Evolutionary conservation across 1,140 invertebrate genomes (phyloP), one percentile per base, ranked within the genome.

Genomic region (Drosophila eugracilis): DNA sequence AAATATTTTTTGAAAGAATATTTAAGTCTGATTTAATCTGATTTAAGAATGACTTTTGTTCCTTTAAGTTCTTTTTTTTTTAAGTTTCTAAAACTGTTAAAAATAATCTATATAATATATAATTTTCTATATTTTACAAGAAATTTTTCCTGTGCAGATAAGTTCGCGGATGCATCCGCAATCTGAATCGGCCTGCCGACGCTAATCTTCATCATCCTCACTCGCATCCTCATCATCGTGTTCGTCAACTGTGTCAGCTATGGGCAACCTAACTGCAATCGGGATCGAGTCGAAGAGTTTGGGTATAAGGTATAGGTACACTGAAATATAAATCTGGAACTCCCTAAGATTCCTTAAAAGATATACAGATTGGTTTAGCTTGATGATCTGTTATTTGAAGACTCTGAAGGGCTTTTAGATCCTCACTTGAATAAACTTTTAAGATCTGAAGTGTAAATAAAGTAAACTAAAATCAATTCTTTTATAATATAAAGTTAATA

Each of bases 161-260:
- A 67, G 57, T 60, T 62, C 41, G 81, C 72, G 66, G 70, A 78
- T 86, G 81, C 81, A 81, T 88, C 81, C 79, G 78, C 74, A 88
- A 86, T 86, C 83, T 86, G 78, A 88, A 83, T 88, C 83, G 65
- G 63, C 78, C 76, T 50, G 74, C 59, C 69, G 54, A 67, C 75
- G 83, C 83, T 88, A 78, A 88, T 88, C 83, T 83, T 86, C 83
- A 86, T 86, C 78, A 86, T 89, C 78, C 67, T 42, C 74, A 58
- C 48, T 42, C 28, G 65, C 59, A 49, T 42, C 26, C 21, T 75
- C 67, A 86, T 86, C 41, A 88, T 86, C 70, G 74, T 12, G 78
- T 83, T 86, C 78, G 83, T 88, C 83, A 86, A 86, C 83, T 83
- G 81, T 86, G 81, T 86, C 81, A 81, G 81, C 83, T 71, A 86